These are phyloP conservation scores for Sinocyclocheilus anophthalmus DNA, from an alignment of 2,113 vertebrate species.

Conservation along the genomic window DNA sequence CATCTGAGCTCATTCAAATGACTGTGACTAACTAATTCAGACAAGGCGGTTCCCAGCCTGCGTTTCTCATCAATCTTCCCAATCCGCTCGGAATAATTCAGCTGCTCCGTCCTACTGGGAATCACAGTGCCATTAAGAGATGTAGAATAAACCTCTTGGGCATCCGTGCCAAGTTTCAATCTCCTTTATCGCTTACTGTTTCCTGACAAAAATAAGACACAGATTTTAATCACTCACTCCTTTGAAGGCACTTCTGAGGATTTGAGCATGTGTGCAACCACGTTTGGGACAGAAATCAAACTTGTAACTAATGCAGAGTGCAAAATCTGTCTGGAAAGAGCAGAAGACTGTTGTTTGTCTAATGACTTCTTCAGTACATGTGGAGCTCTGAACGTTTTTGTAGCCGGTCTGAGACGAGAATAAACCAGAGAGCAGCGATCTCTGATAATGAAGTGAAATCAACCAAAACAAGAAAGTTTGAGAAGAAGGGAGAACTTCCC, in stretches of 20 bases:
- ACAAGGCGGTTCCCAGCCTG: constrained; percentile 62
- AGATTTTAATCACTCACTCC: constrained; percentile 7
- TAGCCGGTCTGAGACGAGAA: neutral
- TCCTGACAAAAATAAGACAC: constrained; percentile 33
- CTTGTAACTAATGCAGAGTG: constrained; percentile 44
- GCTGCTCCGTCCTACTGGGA: constrained; percentile 41
- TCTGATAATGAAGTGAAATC: constrained; percentile 27
- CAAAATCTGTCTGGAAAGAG: constrained; percentile 11
- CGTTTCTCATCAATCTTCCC: constrained; percentile 64
- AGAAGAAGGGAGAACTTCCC: neutral
- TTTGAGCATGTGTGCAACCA: constrained; percentile 23
- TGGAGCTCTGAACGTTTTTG: neutral
- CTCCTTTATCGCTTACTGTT: constrained; percentile 20
- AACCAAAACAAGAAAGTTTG: neutral
- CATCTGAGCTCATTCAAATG: constrained; percentile 54
- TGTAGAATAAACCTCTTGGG: constrained; percentile 26
- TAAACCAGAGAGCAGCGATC: neutral
- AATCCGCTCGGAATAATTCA: constrained; percentile 63
- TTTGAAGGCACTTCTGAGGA: constrained; percentile 18
- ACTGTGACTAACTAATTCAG: constrained; percentile 63
- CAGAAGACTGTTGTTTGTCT: constrained; percentile 19
- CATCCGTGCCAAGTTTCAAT: constrained; percentile 26
- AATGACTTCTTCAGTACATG: constrained; percentile 37
- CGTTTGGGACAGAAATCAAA: constrained; percentile 36
- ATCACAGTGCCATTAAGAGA: constrained; percentile 59